Conservation (phyloP, 2,797 vertebrate genomes). For the Amblyraja radiata region DNA sequence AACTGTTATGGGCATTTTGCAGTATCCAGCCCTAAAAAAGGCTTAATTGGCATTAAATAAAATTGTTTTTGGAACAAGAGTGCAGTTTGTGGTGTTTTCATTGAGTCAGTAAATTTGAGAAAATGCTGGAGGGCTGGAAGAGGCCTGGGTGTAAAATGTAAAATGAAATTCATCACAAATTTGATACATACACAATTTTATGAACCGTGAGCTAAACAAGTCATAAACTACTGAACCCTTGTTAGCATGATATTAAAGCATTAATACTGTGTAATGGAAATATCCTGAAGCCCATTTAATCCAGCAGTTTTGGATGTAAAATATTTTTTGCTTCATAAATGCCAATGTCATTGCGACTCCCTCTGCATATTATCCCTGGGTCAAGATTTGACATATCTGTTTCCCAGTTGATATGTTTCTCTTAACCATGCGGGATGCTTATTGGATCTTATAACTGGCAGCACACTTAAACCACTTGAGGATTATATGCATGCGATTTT, state of each 20-base stretch:
- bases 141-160: neutral
- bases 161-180: constrained; percentile 11
- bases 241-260: neutral
- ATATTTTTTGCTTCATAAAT: constrained; percentile 32
- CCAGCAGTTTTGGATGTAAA: neutral
- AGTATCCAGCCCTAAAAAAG: neutral
- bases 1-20: constrained; percentile 3
- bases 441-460: constrained; percentile 14
- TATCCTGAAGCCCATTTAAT: constrained; percentile 3
- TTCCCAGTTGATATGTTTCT: constrained; percentile 18
- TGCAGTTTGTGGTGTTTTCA: constrained; percentile 18
- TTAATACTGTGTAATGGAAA: constrained; percentile 13
- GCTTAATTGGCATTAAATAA: constrained; percentile 31
- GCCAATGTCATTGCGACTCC: constrained; percentile 11
- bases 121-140: neutral
- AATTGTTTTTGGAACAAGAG: constrained; percentile 3
- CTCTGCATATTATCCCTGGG: neutral
- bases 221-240: constrained; percentile 12
- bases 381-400: neutral
- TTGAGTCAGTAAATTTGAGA: constrained; percentile 6
- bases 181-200: neutral
- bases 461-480: constrained; percentile 25
- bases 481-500: constrained; percentile 26
- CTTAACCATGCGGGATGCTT: neutral
- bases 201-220: neutral